phyloP scores from a whole-genome alignment of 2,888 invertebrate species.

The Eupithecia pulchellata region DNA sequence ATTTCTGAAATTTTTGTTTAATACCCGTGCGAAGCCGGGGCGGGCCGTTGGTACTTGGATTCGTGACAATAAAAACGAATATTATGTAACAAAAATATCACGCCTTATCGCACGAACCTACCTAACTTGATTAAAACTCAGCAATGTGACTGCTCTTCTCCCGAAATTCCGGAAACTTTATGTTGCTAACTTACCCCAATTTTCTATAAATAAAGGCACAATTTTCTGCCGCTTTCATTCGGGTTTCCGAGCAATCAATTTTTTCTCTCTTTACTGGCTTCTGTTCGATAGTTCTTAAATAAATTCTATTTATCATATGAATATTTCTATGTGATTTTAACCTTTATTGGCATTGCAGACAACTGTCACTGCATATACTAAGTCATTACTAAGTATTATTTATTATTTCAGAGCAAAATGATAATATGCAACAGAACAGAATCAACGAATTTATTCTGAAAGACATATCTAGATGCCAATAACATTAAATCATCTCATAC shows the following conservation, averaged over 20 bases:
- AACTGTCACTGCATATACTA: too few species aligned
- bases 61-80: slow-evolving; percentile 13
- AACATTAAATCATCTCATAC: too few species aligned
- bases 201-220: slow-evolving; percentile 45
- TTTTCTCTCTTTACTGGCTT: slow-evolving; percentile 14
- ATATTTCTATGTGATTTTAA: neutral
- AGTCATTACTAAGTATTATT: too few species aligned
- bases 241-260: slow-evolving; percentile 37
- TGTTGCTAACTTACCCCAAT: slow-evolving; percentile 42
- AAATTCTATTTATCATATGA: neutral
- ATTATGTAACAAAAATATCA: slow-evolving; percentile 4
- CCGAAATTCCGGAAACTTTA: slow-evolving; percentile 38
- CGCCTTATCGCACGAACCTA: slow-evolving; percentile 22
- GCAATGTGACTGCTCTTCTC: slow-evolving; percentile 35
- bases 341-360: too few species aligned
- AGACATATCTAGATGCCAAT: neutral
- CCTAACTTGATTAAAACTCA: slow-evolving; percentile 36
- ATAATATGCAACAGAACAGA: too few species aligned
- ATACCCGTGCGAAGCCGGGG: too few species aligned
- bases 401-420: too few species aligned
- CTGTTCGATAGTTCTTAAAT: neutral
- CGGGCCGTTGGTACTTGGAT: too few species aligned
- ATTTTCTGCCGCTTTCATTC: slow-evolving; percentile 42
- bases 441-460: neutral
- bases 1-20: too few species aligned